phyloP scores from a whole-genome alignment of 2,888 invertebrate genomes.

The Cerastoderma edule region DNA sequence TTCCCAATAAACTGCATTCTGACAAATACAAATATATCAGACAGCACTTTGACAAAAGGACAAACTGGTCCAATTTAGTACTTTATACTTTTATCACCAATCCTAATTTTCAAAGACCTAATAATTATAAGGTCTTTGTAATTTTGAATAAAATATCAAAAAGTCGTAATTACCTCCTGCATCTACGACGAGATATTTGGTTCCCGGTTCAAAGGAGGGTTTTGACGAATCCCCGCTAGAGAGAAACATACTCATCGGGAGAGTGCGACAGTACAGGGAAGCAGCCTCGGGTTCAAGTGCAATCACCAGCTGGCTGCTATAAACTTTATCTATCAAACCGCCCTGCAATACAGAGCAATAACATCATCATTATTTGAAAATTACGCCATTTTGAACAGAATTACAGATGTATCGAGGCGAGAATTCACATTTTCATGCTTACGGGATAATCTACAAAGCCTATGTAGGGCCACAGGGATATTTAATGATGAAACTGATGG shows the following conservation, averaged over 20 bases:
- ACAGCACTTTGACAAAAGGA: too few species aligned
- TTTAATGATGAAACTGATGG: too few species aligned
- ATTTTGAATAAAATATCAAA: neutral
- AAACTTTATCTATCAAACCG: conserved; percentile 72
- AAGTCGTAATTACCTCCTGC: conserved; percentile 71
- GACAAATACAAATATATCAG: too few species aligned
- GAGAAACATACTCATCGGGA: conserved; percentile 74
- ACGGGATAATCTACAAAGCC: too few species aligned
- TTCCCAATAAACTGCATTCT: too few species aligned
- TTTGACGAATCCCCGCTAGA: conserved; percentile 70
- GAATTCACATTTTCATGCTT: too few species aligned
- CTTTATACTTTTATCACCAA: too few species aligned
- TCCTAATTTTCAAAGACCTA: neutral
- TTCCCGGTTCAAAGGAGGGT: conserved; percentile 78
- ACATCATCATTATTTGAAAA: too few species aligned
- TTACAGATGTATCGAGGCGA: too few species aligned
- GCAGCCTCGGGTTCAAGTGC: conserved; percentile 81
- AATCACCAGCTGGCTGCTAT: conserved; percentile 78
- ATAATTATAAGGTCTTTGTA: neutral
- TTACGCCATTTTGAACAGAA: too few species aligned
- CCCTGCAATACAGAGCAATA: conserved; percentile 60
- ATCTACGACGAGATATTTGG: conserved; percentile 79
- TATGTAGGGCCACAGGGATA: too few species aligned
- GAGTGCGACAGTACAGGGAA: conserved; percentile 76
- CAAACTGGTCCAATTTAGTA: too few species aligned